Evolutionary conservation across 2,888 invertebrate species (phyloP), one percentile per base, ranked within the genome.

Genomic region (Microctonus aethiopoides): DNA sequence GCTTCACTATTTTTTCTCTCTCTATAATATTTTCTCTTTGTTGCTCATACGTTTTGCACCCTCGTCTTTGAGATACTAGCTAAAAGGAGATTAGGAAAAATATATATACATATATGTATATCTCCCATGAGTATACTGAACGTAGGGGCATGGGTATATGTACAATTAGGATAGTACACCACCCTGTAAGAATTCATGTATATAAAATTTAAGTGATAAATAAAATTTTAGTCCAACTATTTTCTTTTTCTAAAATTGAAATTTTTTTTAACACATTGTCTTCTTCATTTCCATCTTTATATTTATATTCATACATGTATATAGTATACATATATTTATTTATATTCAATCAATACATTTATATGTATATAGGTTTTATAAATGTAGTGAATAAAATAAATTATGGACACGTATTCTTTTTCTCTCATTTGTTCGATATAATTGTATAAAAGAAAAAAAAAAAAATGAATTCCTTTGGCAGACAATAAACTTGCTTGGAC

Each of bases 121-220:
- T 36, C 39, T 70, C 76, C 76, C 76, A 73, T 36, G 76, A 76
- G 78, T 72, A 69, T 66, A 69, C 36, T 36, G 10, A 36, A 10
- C 1, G 36, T 10, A 36, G 10, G 41, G 54, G 13, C n/a, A 56
- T 54, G 56, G 66, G 65, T 54, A n/a, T n/a, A 39, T 64, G 56
- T 64, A 64, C 71, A 64, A 63, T 71, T 64, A 67, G 67, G 67
- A 64, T 70, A 61, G 60, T 56, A 10, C 10, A 36, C 36, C 7
- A 5, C 4, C 10, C 1, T 36, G 36, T 36, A 36, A 1, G 29
- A 29, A 29, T 5, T n/a, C 3, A 29, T 29, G 7, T 29, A 7
- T 29, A 29, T 29, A 7, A 29, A 7, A 7, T 7, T 5, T 29
- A 29, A 29, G 29, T 29, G 29, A 29, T 29, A 7, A 7, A 29